Evolutionary conservation across 37 sponge, comb jelly and placozoan genomes (phyloP).

Genomic region (Bolinopsis microptera): DNA sequence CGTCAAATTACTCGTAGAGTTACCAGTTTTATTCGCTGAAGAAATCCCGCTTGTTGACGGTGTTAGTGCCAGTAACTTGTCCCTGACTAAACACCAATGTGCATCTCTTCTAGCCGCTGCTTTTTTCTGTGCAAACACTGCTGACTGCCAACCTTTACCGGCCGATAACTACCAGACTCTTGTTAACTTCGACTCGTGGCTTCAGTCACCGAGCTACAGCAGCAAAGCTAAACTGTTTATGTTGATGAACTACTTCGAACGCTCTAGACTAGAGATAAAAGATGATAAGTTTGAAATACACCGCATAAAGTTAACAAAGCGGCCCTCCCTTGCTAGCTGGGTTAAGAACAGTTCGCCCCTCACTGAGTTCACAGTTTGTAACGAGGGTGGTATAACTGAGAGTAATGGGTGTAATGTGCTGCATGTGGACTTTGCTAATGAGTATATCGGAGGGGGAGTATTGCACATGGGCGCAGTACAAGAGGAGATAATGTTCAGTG

Average conservation of each 20-base stretch:
- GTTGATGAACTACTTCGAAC: conserved; percentile 49
- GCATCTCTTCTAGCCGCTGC: neutral
- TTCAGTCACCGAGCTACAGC: neutral
- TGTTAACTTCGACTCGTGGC: neutral
- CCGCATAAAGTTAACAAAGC: neutral
- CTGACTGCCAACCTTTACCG: neutral
- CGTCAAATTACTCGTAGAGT: neutral
- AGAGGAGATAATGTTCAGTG: conserved; percentile 80
- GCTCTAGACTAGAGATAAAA: neutral
- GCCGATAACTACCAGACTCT: neutral
- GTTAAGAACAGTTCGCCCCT: neutral
- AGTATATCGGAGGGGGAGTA: conserved; percentile 83
- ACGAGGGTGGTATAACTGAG: neutral
- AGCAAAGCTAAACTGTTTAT: conserved; percentile 11
- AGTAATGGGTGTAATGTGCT: neutral
- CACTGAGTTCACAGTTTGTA: neutral
- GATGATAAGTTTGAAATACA: neutral
- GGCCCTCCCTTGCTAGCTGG: neutral
- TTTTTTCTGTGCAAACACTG: neutral
- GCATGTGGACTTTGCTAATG: conserved; percentile 82
- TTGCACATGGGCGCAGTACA: conserved; percentile 76
- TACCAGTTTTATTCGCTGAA: neutral
- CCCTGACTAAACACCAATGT: neutral
- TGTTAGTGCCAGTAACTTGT: neutral
- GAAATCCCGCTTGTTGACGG: neutral